Percentiles rank a stretch among this genome's conserved stretches.
phyloP scores from a whole-genome alignment of 2,113 vertebrate species.

The Bombycilla garrulus region DNA sequence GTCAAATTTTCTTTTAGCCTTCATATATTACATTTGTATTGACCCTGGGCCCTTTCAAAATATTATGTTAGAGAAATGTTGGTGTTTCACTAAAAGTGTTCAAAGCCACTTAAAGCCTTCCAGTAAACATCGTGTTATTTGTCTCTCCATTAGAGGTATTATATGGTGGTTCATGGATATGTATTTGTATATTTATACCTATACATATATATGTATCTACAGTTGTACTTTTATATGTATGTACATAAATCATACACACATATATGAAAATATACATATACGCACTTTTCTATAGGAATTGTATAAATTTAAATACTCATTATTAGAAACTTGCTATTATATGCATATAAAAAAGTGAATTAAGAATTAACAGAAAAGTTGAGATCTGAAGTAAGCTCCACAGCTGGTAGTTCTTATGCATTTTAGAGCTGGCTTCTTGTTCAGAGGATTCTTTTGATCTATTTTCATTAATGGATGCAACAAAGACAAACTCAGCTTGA shows the following conservation, averaged over 20 bases:
- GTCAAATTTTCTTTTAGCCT: conserved; percentile 76
- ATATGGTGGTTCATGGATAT: background rate
- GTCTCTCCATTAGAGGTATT: conserved; percentile 31
- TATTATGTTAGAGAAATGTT: conserved; percentile 66
- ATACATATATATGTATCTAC: background rate
- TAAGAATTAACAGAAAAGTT: background rate
- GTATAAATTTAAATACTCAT: background rate
- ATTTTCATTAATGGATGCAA: background rate
- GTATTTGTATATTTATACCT: background rate
- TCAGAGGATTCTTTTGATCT: background rate
- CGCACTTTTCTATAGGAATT: background rate
- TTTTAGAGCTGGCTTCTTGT: background rate
- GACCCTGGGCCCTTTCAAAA: conserved; percentile 71
- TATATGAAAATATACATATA: background rate
- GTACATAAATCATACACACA: background rate
- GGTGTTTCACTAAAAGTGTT: conserved; percentile 60
- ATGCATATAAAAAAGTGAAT: background rate
- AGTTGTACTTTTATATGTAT: background rate
- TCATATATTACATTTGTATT: conserved; percentile 77
- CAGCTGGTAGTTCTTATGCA: background rate
- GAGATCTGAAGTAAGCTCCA: background rate
- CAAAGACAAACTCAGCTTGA: background rate
- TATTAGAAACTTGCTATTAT: background rate
- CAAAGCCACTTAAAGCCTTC: conserved; percentile 64
- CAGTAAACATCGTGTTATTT: conserved; percentile 62